Conservation (phyloP, 2,797 vertebrate genomes). For the Menidia menidia region DNA sequence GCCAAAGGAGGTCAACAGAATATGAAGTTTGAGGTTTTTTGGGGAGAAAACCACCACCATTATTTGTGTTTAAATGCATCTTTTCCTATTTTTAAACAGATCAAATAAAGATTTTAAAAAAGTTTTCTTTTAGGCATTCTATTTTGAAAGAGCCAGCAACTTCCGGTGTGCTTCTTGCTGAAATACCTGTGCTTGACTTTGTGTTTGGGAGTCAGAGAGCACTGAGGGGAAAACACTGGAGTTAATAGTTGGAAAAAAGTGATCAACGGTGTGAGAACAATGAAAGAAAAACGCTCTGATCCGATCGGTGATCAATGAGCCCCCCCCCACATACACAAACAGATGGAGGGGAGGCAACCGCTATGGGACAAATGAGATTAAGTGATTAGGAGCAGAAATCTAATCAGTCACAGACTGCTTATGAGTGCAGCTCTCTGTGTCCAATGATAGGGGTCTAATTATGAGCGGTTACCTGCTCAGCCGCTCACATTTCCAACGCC, state of each 20-base stretch:
- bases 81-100: background rate
- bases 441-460: background rate
- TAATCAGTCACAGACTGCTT: conserved; percentile 40
- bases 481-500: background rate
- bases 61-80: too few relatives aligned
- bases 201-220: background rate
- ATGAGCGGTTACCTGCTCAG: conserved; percentile 22
- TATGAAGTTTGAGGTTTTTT: too few relatives aligned
- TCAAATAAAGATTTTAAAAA: background rate
- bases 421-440: conserved; percentile 24
- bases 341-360: conserved; percentile 34
- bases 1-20: too few relatives aligned
- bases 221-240: background rate
- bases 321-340: background rate
- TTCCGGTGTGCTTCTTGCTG: conserved; percentile 16
- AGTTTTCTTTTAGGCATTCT: background rate
- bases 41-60: too few relatives aligned
- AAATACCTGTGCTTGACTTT: conserved; percentile 13
- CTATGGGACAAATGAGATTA: conserved; percentile 64
- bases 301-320: conserved; percentile 5
- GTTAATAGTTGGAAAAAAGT: background rate
- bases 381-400: conserved; percentile 53
- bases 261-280: background rate
- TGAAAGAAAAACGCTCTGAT: background rate
- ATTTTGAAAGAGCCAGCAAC: background rate